Base-by-base conservation (phyloP, 2,797 vertebrate genomes). In the Phataginus tricuspis region DNA sequence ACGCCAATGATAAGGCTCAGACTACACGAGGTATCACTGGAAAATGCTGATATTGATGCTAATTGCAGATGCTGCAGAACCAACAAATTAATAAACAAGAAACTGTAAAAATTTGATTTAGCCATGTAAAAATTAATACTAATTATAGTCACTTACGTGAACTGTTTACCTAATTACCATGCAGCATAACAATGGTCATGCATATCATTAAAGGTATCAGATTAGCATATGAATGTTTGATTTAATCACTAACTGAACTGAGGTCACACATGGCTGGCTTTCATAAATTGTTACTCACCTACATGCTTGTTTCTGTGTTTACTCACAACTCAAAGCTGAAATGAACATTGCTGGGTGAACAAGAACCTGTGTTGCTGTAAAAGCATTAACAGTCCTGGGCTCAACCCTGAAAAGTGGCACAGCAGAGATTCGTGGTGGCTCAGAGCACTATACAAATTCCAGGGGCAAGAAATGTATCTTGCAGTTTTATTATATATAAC, bases 91-190 rank as follows among this genome's bases (percentile, higher is more conserved):
- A 63, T 42, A 93, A 66, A 72, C 12, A 77, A 59, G 63, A 69
- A 92, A 84, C 84, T 42, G 31, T 91, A 68, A 79, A 95, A 82
- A 55, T 86, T 0, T 86, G 68, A 93, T 37, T n/a, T 91, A 77
- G 86, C 51, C 78, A 57, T 16, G 18, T 71, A 95, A 82, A 86
- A 78, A 74, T 82, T 82, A 94, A 86, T 55, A 90, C 78, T 88
- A 92, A 87, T 86, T 68, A 80, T 0, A 86, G 80, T 68, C 77
- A 84, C 45, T 86, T 42, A 57, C 0, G 4, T 72, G 69, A 93
- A 37, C 25, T 68, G 86, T 72, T 85, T 61, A 57, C 78, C 82
- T 77, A 72, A 91, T 82, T 31, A 74, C 75, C 91, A 77, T 7
- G 37, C 27, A 91, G 64, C 21, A 79, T 64, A 59, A 37, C 18